These are phyloP conservation scores for Drosophila borborema DNA, from an alignment of 2,888 invertebrate genomes.

Conservation along the genomic window DNA sequence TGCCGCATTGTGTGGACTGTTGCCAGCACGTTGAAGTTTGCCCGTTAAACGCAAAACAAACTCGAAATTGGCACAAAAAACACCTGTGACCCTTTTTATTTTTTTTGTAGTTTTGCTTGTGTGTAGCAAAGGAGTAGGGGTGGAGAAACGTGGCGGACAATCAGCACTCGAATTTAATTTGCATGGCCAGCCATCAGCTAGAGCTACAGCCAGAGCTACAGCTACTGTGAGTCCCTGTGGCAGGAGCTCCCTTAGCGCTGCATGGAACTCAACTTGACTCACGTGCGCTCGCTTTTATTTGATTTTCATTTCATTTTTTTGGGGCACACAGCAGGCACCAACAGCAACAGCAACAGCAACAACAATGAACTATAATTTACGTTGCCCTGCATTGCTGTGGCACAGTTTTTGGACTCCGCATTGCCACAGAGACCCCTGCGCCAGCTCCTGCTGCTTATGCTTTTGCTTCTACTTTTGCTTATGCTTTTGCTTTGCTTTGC, in stretches of 20 bases:
- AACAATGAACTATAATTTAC: slow-evolving; percentile 56
- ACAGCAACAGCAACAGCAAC: slow-evolving; percentile 28
- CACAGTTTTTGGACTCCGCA: slow-evolving; percentile 63
- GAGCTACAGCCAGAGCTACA: neutral
- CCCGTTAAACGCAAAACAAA: slow-evolving; percentile 41
- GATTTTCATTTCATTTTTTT: slow-evolving; percentile 73
- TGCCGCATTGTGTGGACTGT: slow-evolving; percentile 36
- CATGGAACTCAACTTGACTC: slow-evolving; percentile 47
- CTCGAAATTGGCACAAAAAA: slow-evolving; percentile 70
- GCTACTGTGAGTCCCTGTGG: slow-evolving; percentile 10
- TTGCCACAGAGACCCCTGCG: neutral
- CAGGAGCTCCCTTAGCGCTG: neutral
- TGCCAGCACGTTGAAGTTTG: slow-evolving; percentile 22
- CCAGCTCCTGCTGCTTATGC: neutral
- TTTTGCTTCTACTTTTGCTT: neutral
- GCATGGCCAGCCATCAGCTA: slow-evolving; percentile 53
- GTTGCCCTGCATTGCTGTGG: slow-evolving; percentile 66
- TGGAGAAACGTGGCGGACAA: slow-evolving; percentile 44
- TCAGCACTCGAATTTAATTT: slow-evolving; percentile 79
- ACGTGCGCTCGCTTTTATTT: slow-evolving; percentile 77
- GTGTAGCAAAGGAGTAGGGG: neutral
- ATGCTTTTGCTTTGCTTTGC: neutral
- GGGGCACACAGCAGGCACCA: slow-evolving; percentile 55
- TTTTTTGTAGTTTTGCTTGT: neutral
- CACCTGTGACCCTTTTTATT: slow-evolving; percentile 70